Conservation (phyloP, 2,797 vertebrate species). For the Cottoperca gobio region DNA sequence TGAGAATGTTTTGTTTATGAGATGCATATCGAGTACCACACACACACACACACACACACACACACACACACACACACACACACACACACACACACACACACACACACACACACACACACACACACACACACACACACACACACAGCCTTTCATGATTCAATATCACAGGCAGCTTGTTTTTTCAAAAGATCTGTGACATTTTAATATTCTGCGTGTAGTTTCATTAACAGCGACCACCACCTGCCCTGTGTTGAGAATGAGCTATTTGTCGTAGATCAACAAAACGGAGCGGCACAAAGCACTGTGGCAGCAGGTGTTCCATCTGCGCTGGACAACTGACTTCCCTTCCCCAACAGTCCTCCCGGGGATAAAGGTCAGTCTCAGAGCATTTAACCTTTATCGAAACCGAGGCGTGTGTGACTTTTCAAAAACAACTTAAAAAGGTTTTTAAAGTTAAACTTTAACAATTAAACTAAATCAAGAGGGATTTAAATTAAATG, state of each 20-base stretch:
- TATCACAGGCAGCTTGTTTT: slow-evolving; percentile 10
- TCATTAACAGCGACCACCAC: slow-evolving; percentile 39
- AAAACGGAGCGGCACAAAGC: slow-evolving; percentile 53
- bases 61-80: slow-evolving; percentile 7
- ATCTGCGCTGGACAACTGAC: slow-evolving; percentile 15
- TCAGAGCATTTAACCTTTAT: background rate
- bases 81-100: background rate
- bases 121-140: slow-evolving; percentile 8
- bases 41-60: slow-evolving; percentile 7
- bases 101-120: slow-evolving; percentile 18
- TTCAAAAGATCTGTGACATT: slow-evolving; percentile 31
- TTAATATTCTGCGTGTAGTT: slow-evolving; percentile 20
- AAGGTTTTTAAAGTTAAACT: background rate
- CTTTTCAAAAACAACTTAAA: background rate
- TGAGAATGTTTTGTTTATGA: slow-evolving; percentile 9
- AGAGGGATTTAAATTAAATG: background rate
- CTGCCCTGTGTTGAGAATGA: slow-evolving; percentile 23
- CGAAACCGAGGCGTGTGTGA: background rate
- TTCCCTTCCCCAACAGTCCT: background rate
- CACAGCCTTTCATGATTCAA: slow-evolving; percentile 4
- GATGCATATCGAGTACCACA: background rate
- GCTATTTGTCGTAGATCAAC: slow-evolving; percentile 59
- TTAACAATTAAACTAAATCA: background rate
- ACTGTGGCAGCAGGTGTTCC: slow-evolving; percentile 55
- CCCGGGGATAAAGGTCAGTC: background rate